Evolutionary conservation across 2,888 invertebrate species (phyloP), one percentile per base, ranked within the genome.

Genomic region (Eudemis profundana): DNA sequence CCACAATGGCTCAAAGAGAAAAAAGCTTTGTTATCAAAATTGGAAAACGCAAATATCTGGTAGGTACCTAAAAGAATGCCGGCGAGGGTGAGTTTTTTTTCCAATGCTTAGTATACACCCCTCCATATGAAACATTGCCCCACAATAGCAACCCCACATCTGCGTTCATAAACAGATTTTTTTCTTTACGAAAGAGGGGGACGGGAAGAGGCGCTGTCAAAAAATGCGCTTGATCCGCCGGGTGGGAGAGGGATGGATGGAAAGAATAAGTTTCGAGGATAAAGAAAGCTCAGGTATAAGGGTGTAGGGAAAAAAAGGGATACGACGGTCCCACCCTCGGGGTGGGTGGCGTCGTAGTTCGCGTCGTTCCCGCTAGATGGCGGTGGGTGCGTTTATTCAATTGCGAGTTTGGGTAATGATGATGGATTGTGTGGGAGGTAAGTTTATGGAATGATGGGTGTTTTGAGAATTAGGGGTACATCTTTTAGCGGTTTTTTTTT

Each of bases 221-320:
- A 72, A 73, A 67, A 36, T 23, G 54, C 54, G 68, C 62, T 61
- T 53, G 67, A 61, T 51, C 10, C 36, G 15, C 17, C 15, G 68
- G 0, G 86, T 67, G 69, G 33, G 83, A 91, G 62, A 70, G 90
- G 81, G 91, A 90, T 72, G 74, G 84, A 66, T 66, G 79, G 83
- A 86, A 85, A 83, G 85, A 87, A 89, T 89, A 90, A 89, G 90
- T 92, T 90, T 82, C 78, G 87, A 56, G 56, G 90, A 91, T 91
- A 91, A 91, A 92, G 92, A 92, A 92, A 91, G 87, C 88, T 83
- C 92, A 92, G 91, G 91, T 92, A 92, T 90, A 90, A 90, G 90
- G 91, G 91, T 89, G 89, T 89, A 89, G 83, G 89, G 89, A 90
- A 89, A 90, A 91, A 90, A 91, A 90, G 89, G 89, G 89, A 90